A percentile compares a stretch with the other conserved stretches of the same genome.
Evolutionary conservation across 2,113 vertebrate species (phyloP).

Genomic region (Tyto alba): DNA sequence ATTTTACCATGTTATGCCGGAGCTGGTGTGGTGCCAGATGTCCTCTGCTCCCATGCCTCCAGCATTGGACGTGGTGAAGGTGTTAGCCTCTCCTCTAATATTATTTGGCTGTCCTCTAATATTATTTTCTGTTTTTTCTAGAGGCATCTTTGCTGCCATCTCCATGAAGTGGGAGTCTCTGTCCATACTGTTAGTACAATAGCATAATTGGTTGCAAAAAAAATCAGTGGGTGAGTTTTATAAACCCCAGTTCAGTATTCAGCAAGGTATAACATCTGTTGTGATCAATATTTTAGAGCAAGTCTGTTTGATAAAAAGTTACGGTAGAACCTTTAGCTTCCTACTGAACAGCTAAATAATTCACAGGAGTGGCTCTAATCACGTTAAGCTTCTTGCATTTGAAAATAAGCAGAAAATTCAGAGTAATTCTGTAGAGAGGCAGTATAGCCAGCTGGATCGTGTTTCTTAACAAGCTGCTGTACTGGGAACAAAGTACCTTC

Average conservation of each 20-base stretch:
- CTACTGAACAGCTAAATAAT: background rate
- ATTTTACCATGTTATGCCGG: background rate
- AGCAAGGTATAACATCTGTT: background rate
- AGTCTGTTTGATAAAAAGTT: constrained; percentile 32
- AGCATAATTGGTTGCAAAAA: background rate
- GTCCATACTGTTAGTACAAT: background rate
- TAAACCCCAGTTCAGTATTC: background rate
- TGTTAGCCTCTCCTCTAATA: background rate
- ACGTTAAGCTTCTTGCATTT: background rate
- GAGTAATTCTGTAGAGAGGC: background rate
- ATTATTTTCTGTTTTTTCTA: background rate
- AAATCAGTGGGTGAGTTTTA: background rate
- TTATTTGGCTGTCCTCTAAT: background rate
- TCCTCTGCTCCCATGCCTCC: background rate
- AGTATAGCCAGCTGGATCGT: background rate
- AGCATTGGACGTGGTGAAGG: background rate
- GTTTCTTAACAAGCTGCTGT: background rate
- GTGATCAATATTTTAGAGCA: constrained; percentile 23
- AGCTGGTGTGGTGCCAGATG: background rate
- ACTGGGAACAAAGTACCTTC: background rate
- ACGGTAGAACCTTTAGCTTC: background rate
- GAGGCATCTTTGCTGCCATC: background rate
- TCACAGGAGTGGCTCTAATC: background rate
- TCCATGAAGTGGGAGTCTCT: background rate
- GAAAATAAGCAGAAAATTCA: background rate